These are phyloP conservation scores for Cyanoramphus novaezelandiae DNA, from an alignment of 2,113 vertebrate species.

Conservation along the genomic window DNA sequence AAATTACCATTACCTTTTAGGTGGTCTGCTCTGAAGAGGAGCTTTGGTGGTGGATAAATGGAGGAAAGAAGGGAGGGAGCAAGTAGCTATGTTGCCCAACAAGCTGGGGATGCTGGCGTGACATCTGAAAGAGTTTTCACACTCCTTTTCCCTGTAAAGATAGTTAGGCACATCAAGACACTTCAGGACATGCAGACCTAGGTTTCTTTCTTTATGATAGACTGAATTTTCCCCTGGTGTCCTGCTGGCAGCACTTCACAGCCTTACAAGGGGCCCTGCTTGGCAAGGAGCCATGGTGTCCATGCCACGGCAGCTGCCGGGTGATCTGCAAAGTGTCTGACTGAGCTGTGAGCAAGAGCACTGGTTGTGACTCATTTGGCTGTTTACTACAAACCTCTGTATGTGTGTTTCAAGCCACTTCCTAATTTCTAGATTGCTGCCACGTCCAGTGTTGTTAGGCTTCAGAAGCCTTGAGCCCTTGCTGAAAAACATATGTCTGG, in stretches of 20 bases:
- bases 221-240: neutral
- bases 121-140: neutral
- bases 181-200: neutral
- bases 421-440: slow-evolving; percentile 8
- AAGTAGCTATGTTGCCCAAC: neutral
- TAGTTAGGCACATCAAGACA: neutral
- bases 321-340: neutral
- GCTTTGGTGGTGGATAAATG: neutral
- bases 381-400: neutral
- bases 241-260: neutral
- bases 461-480: neutral
- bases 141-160: neutral
- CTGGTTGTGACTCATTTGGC: neutral
- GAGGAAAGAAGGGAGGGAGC: neutral
- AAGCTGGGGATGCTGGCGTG: neutral
- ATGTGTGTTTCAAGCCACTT: neutral
- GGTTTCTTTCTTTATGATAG: neutral
- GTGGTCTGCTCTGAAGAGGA: neutral
- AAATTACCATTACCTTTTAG: neutral
- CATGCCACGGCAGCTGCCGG: accelerated
- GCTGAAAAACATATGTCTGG: neutral
- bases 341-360: neutral
- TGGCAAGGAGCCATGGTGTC: neutral
- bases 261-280: accelerated
- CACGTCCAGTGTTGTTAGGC: neutral